phyloP scores from a whole-genome alignment of 1,140 invertebrate genomes.

The Gonioctena quinquepunctata region DNA sequence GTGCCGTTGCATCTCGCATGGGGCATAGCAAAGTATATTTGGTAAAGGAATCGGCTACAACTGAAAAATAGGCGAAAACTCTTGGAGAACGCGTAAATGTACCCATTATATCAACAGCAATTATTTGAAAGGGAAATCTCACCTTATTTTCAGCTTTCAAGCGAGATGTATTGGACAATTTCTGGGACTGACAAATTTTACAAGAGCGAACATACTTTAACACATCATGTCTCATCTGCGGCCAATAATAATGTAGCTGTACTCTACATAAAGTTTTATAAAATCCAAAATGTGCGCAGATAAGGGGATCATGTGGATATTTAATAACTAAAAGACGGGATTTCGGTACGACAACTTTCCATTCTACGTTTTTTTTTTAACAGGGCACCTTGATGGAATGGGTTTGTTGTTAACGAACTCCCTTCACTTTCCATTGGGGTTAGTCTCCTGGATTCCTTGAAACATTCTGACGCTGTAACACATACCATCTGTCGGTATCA shows the following conservation, averaged over 20 bases:
- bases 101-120: conserved; percentile 48
- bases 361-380: too few relatives aligned
- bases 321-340: too few relatives aligned
- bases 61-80: conserved; percentile 19
- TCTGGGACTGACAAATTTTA: conserved; percentile 19
- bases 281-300: conserved; percentile 13
- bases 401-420: too few relatives aligned
- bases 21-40: neutral
- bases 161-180: neutral
- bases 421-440: too few relatives aligned
- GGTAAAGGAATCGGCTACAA: neutral
- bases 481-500: too few relatives aligned
- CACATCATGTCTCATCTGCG: neutral
- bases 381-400: too few relatives aligned
- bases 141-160: conserved; percentile 25
- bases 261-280: conserved; percentile 7
- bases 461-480: too few relatives aligned
- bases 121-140: conserved; percentile 30
- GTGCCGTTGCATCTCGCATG: neutral
- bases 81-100: neutral
- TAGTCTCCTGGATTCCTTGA: too few relatives aligned
- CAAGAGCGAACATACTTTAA: conserved; percentile 2
- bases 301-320: conserved; percentile 27
- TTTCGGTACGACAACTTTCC: too few relatives aligned
- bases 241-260: neutral